A percentile compares a stretch with the other conserved stretches of the same genome.
Evolutionary conservation across 2,797 vertebrate genomes (phyloP).

Genomic region (Simalia tracyae): DNA sequence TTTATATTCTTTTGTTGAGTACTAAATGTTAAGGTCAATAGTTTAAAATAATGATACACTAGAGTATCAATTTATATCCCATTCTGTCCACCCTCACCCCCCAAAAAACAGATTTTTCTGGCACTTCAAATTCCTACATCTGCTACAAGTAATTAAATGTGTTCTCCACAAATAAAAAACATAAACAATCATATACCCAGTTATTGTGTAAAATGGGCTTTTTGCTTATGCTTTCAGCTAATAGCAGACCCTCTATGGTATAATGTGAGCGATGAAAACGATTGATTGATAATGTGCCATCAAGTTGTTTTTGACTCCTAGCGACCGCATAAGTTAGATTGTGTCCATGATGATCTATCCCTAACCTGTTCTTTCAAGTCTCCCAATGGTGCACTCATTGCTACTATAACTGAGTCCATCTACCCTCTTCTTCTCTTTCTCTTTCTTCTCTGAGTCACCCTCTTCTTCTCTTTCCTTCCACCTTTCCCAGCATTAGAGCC

Average conservation of each 20-base stretch:
- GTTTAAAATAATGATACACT: neutral
- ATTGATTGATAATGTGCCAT: neutral
- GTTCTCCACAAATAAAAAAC: neutral
- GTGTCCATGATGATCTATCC: too few relatives aligned
- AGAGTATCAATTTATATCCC: neutral
- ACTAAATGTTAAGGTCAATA: neutral
- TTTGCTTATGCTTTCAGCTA: neutral
- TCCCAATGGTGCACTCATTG: too few relatives aligned
- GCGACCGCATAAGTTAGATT: too few relatives aligned
- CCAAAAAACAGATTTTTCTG: too few relatives aligned
- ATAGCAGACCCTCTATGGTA: neutral
- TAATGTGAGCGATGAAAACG: neutral
- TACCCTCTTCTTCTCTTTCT: too few relatives aligned
- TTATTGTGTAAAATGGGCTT: neutral
- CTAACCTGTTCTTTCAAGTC: too few relatives aligned
- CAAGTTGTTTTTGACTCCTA: neutral
- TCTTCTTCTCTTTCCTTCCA: too few relatives aligned
- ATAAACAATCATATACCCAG: too few relatives aligned
- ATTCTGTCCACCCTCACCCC: neutral
- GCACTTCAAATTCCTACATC: neutral
- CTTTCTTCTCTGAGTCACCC: too few relatives aligned
- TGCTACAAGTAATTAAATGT: slow-evolving; percentile 17
- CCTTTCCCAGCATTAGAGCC: too few relatives aligned
- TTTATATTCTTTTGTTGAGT: neutral
- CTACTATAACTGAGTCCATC: too few relatives aligned